A percentile compares a stretch with the other conserved stretches of the same genome.
These are phyloP conservation scores for Eupeodes corollae DNA, from an alignment of 1,140 invertebrate genomes.

Conservation along the genomic window DNA sequence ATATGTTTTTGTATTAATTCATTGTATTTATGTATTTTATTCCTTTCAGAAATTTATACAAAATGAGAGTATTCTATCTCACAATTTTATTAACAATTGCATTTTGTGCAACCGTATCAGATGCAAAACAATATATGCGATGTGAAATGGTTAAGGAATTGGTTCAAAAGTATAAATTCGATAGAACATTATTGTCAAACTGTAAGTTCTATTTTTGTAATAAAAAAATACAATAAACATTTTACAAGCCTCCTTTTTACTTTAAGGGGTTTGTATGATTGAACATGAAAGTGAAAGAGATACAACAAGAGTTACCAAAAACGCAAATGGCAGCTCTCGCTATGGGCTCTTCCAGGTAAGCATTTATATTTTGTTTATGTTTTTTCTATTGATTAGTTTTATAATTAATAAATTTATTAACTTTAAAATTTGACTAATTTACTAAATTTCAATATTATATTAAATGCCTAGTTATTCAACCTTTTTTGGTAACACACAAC, in stretches of 20 bases:
- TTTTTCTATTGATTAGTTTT: no score
- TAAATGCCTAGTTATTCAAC: no score
- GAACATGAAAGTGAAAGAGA: slow-evolving; percentile 54
- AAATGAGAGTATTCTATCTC: no score
- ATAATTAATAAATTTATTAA: no score
- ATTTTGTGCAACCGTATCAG: not conserved
- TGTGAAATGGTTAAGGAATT: slow-evolving; percentile 31
- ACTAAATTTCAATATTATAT: no score
- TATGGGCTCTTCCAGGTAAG: slow-evolving; percentile 46
- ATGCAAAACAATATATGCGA: slow-evolving; percentile 23
- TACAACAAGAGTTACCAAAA: slow-evolving; percentile 46
- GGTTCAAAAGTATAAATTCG: slow-evolving; percentile 23
- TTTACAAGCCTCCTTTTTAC: not conserved
- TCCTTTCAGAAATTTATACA: no score
- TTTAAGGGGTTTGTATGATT: slow-evolving; percentile 57
- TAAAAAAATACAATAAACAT: not conserved
- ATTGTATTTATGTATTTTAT: no score
- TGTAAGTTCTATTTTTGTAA: slow-evolving; percentile 25
- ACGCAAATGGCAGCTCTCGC: slow-evolving; percentile 49
- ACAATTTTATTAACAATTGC: no score
- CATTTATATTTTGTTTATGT: no score
- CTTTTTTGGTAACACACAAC: no score
- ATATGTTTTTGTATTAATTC: no score
- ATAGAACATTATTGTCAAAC: slow-evolving; percentile 27
- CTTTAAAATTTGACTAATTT: no score